Conservation (phyloP, 2,797 vertebrate species). For the Alauda arvensis region DNA sequence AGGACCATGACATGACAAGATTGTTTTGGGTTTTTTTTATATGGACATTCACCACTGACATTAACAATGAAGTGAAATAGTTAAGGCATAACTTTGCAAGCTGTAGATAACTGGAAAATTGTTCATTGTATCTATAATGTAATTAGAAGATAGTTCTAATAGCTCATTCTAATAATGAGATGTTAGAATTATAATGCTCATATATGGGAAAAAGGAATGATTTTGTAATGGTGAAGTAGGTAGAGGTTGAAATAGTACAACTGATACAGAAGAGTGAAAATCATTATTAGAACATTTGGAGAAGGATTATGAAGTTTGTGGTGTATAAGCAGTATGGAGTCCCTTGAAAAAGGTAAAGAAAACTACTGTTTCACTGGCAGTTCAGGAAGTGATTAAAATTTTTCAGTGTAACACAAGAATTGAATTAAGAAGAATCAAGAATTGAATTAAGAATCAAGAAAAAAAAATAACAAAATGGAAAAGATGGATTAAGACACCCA, state of each 20-base stretch:
- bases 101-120: neutral
- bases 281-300: neutral
- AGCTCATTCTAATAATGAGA: too few relatives aligned
- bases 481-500: neutral
- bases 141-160: neutral
- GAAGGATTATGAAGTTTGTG: neutral
- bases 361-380: neutral
- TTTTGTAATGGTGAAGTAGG: neutral
- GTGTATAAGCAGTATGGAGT: neutral
- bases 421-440: too few relatives aligned
- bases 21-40: neutral
- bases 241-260: neutral
- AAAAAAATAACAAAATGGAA: neutral
- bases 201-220: neutral
- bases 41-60: neutral
- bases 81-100: neutral
- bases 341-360: constrained; percentile 5
- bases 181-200: neutral
- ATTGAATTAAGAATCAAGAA: too few relatives aligned
- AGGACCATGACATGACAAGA: neutral
- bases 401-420: neutral
- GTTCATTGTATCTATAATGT: neutral
- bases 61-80: neutral
- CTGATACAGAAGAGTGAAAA: neutral
- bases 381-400: neutral